Evolutionary conservation across 1,140 invertebrate species (phyloP), one percentile per base, ranked within the genome.

Genomic region (Drosophila mauritiana): DNA sequence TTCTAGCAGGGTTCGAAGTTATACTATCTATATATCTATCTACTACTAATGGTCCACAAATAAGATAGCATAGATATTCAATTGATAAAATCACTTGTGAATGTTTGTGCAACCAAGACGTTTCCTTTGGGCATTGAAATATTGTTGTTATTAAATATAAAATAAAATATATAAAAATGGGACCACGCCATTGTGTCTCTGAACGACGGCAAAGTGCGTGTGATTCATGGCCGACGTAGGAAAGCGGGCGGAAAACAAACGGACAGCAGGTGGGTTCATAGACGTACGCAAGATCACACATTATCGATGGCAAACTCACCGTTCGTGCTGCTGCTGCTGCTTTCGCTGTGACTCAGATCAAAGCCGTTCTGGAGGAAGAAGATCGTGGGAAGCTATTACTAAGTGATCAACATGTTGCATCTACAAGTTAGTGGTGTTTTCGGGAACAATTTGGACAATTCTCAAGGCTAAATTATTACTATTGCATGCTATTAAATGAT

Each of bases 361-460:
- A 95, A 96, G 62, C 94, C 93, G 83, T 95, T 94, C 95, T 96
- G 56, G 69, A 69, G 61, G 12, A 8, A 49, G 5, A 59, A 25
- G 22, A 57, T 46, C 7, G 1, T 12, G 15, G n/a, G 11, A 2
- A 13, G 11, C 8, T 10, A 12, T 34, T 11, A 45, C 15, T 20
- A 3, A 42, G 0, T 45, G 17, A 0, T 10, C 31, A 31, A 3
- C 31, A 8, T 31, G 8, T 31, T 31, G 8, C 31, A 31, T 2
- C 8, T 31, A 31, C 8, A 31, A 3, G 31, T 31, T 8, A 31
- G 7, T 31, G 31, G 7, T 3, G 31, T 31, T 31, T 8, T 31
- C 10, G 31, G 31, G 31, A 31, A 31, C 20, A 31, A 31, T 8
- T 8, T 2, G 7, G 2, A 8, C 31, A 8, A 10, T 8, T 3